Conservation (phyloP, 2,888 invertebrate genomes). For the Rotaria sp. region DNA sequence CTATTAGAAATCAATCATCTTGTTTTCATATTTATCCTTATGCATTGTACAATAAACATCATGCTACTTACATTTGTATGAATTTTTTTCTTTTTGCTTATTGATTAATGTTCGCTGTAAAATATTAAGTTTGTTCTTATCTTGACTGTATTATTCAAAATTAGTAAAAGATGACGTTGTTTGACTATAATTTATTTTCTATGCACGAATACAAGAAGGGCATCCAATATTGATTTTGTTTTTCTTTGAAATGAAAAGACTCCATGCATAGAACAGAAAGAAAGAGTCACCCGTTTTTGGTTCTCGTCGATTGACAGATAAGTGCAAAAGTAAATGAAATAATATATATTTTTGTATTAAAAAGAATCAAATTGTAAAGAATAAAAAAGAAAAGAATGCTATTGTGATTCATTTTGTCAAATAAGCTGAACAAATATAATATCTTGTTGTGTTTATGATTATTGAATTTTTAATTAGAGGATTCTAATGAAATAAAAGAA, state of each 20-base stretch:
- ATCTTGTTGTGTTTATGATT: background rate
- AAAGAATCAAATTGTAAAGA: background rate
- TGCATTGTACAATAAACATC: too few relatives aligned
- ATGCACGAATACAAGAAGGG: background rate
- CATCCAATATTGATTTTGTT: background rate
- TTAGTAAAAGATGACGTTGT: background rate
- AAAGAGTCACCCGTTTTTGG: background rate
- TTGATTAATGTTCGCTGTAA: background rate
- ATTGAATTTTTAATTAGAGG: background rate
- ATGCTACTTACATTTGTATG: background rate
- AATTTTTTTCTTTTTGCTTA: background rate
- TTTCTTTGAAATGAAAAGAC: background rate
- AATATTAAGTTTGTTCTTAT: background rate
- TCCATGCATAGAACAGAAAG: background rate
- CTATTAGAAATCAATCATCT: too few relatives aligned
- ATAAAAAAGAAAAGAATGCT: background rate
- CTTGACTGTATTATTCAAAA: background rate
- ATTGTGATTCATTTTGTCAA: background rate
- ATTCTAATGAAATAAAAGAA: background rate
- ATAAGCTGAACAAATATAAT: background rate
- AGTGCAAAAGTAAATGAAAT: background rate
- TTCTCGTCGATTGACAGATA: background rate
- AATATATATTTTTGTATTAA: background rate
- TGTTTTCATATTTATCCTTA: too few relatives aligned
- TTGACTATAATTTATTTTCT: slow-evolving; percentile 14